Conservation (phyloP, 2,888 invertebrate species). For the Papilio gigon region DNA sequence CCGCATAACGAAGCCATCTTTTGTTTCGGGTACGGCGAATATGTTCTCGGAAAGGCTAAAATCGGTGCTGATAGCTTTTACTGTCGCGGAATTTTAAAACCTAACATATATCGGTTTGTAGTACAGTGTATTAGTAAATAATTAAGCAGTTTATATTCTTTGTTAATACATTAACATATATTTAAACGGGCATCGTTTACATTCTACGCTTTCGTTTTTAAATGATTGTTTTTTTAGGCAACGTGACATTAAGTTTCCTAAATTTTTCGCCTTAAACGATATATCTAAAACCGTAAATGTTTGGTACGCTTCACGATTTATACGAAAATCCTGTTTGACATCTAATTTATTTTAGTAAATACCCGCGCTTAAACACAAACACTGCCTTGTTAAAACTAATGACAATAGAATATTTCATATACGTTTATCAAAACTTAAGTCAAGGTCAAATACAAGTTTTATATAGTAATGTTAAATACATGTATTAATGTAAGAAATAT, state of each 20-base stretch:
- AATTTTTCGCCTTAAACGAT: not conserved
- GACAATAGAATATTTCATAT: conserved; percentile 21
- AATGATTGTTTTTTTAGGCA: too few species aligned
- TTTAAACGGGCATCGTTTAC: conserved; percentile 29
- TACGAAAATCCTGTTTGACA: conserved; percentile 8
- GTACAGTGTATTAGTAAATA: conserved; percentile 43
- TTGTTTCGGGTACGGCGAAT: conserved; percentile 61
- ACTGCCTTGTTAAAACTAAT: conserved; percentile 26
- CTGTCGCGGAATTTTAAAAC: conserved; percentile 54
- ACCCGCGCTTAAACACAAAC: conserved; percentile 13
- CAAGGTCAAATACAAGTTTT: conserved; percentile 56
- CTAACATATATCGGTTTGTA: conserved; percentile 41
- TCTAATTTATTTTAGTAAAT: conserved; percentile 21
- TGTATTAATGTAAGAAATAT: conserved; percentile 47
- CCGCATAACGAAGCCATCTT: conserved; percentile 59
- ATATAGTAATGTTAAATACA: conserved; percentile 45
- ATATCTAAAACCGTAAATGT: not conserved
- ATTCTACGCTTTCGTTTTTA: conserved; percentile 21
- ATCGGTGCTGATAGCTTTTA: conserved; percentile 52
- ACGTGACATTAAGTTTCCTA: too few species aligned
- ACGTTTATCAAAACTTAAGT: conserved; percentile 41
- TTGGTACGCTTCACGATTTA: not conserved
- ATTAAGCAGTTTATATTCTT: conserved; percentile 32
- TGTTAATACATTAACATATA: conserved; percentile 22
- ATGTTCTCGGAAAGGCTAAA: conserved; percentile 65